Conservation (phyloP, 2,888 invertebrate genomes). For the Muscina levida region DNA sequence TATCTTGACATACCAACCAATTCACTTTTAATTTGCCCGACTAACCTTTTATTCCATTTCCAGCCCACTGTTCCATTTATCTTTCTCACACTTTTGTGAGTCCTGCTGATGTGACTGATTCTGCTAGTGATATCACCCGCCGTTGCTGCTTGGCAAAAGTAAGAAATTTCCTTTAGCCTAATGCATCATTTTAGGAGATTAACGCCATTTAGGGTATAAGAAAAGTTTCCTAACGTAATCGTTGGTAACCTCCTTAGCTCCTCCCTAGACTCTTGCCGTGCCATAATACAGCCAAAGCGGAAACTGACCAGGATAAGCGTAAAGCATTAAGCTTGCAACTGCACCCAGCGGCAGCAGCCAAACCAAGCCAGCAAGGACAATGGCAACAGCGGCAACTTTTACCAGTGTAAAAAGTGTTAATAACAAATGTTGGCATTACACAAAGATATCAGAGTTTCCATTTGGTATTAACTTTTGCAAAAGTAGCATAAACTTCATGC, state of each 20-base stretch:
- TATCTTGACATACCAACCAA: too few species aligned
- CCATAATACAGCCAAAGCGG: slow-evolving; percentile 43
- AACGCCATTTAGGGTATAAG: slow-evolving; percentile 60
- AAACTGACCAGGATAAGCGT: slow-evolving; percentile 64
- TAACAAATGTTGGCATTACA: slow-evolving; percentile 65
- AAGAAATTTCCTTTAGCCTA: slow-evolving; percentile 50
- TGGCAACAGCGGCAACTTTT: slow-evolving; percentile 13
- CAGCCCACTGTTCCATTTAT: not conserved
- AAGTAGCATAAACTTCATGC: slow-evolving; percentile 50
- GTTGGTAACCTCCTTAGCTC: not conserved
- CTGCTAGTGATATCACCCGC: slow-evolving; percentile 12
- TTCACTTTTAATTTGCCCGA: too few species aligned
- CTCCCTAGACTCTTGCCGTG: not conserved
- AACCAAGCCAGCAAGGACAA: not conserved
- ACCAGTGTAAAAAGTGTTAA: slow-evolving; percentile 60
- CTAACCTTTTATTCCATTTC: not conserved
- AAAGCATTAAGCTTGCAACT: slow-evolving; percentile 62
- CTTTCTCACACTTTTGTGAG: not conserved
- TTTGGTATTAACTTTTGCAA: slow-evolving; percentile 42
- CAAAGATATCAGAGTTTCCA: slow-evolving; percentile 45
- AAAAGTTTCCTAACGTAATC: slow-evolving; percentile 42
- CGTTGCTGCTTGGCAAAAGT: not conserved
- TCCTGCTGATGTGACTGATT: slow-evolving; percentile 5
- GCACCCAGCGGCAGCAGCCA: slow-evolving; percentile 34
- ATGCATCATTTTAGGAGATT: slow-evolving; percentile 66